A percentile compares a stretch with the other conserved stretches of the same genome.
Evolutionary conservation across 1,140 invertebrate species (phyloP).

Genomic region (Chelonus insularis): DNA sequence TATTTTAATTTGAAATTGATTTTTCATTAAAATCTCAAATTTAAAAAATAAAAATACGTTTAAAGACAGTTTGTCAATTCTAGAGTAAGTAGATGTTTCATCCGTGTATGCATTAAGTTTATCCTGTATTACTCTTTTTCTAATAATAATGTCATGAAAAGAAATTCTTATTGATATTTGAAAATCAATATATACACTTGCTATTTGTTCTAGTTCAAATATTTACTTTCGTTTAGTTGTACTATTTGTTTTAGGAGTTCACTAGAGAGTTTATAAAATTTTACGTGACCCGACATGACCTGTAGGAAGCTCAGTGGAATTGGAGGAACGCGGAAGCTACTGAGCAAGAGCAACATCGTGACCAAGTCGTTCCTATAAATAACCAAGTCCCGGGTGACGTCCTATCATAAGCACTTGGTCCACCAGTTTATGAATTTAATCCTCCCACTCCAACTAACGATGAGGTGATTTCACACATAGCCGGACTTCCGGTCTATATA

Average conservation of each 20-base stretch:
- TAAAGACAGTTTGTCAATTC: too few species aligned
- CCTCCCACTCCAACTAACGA: constrained; percentile 18
- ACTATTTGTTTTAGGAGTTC: background rate
- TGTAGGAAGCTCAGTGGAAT: background rate
- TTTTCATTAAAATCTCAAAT: too few species aligned
- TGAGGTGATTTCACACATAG: constrained; percentile 14
- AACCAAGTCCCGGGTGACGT: constrained; percentile 27
- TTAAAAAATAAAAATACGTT: too few species aligned
- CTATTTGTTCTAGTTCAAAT: too few species aligned
- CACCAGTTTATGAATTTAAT: constrained; percentile 29
- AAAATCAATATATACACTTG: too few species aligned
- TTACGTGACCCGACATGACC: constrained; percentile 14
- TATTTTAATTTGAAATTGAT: too few species aligned
- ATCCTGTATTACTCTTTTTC: too few species aligned
- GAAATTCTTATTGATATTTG: too few species aligned
- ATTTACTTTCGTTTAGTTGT: background rate
- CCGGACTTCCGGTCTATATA: constrained; percentile 22
- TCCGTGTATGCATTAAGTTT: too few species aligned
- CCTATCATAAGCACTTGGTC: constrained; percentile 31
- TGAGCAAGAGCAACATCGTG: constrained; percentile 2
- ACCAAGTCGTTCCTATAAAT: constrained; percentile 26
- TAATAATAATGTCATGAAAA: too few species aligned
- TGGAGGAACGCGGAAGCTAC: constrained; percentile 25
- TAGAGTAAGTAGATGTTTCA: too few species aligned
- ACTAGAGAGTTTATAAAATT: constrained; percentile 6